Conservation (phyloP, 2,113 vertebrate species). For the Paralichthys olivaceus region DNA sequence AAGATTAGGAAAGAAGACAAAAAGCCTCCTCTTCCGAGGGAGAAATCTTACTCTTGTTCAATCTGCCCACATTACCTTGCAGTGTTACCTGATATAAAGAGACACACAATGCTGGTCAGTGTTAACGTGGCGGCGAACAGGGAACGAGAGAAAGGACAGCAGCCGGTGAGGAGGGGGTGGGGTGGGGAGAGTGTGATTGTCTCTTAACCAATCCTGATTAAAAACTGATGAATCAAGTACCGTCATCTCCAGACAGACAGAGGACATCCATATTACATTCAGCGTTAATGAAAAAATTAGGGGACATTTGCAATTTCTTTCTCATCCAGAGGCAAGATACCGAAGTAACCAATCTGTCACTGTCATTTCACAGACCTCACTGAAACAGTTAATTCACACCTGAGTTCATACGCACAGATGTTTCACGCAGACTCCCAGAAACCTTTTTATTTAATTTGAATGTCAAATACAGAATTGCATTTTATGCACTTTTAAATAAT, state of each 20-base stretch:
- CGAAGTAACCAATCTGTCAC: not conserved
- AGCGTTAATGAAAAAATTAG: slow-evolving; percentile 16
- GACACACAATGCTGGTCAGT: slow-evolving; percentile 68
- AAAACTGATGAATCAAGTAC: slow-evolving; percentile 60
- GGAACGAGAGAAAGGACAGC: slow-evolving; percentile 43
- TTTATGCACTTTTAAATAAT: no score
- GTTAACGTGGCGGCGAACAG: slow-evolving; percentile 54
- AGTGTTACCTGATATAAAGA: slow-evolving; percentile 69
- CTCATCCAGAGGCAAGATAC: not conserved
- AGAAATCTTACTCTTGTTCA: slow-evolving; percentile 71
- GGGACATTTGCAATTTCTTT: not conserved
- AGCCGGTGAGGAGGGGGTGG: slow-evolving; percentile 18
- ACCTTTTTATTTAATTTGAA: not conserved
- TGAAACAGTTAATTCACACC: not conserved
- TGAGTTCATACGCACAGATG: not conserved
- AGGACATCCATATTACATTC: not conserved
- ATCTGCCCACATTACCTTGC: slow-evolving; percentile 60
- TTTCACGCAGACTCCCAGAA: not conserved
- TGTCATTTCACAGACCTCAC: not conserved
- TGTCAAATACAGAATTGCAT: not conserved
- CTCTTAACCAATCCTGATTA: slow-evolving; percentile 58
- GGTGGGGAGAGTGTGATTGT: slow-evolving; percentile 35
- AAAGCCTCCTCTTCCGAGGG: slow-evolving; percentile 65
- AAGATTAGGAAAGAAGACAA: slow-evolving; percentile 68
- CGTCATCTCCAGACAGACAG: not conserved